Conservation (phyloP, 2,888 invertebrate genomes). For the Cyclophora albipunctata region DNA sequence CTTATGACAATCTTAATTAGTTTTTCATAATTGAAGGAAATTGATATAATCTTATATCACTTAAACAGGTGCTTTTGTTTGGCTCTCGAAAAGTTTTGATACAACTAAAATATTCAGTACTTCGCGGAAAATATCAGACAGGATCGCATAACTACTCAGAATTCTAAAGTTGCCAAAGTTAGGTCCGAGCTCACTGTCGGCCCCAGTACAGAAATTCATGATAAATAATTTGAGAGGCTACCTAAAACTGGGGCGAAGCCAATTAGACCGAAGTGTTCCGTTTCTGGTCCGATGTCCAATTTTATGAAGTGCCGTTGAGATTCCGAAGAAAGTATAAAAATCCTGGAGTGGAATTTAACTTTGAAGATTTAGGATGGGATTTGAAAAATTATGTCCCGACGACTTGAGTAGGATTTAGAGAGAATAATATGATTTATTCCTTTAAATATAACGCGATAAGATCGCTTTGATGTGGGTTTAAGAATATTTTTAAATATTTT, state of each 20-base stretch:
- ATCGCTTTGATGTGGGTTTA: too few species aligned
- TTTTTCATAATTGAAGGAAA: too few species aligned
- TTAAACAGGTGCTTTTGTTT: too few species aligned
- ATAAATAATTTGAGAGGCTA: constrained; percentile 38
- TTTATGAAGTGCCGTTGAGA: constrained; percentile 26
- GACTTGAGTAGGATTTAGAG: constrained; percentile 3
- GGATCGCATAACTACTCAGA: constrained; percentile 7
- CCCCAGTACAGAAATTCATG: constrained; percentile 22
- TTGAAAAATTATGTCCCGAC: constrained; percentile 13
- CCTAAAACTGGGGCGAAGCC: constrained; percentile 35
- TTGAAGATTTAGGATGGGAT: constrained; percentile 16
- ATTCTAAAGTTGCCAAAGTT: constrained; percentile 14
- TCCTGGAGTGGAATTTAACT: constrained; percentile 19
- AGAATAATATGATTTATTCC: neutral
- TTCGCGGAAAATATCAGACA: neutral
- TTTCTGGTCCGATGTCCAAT: constrained; percentile 25
- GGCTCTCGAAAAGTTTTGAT: too few species aligned
- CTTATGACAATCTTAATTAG: too few species aligned
- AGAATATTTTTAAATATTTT: too few species aligned
- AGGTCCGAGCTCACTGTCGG: constrained; percentile 8
- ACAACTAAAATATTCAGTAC: neutral
- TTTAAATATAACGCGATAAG: neutral
- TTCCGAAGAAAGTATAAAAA: constrained; percentile 20
- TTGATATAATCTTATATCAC: too few species aligned
- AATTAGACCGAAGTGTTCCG: constrained; percentile 36